Evolutionary conservation across 2,797 vertebrate genomes (phyloP).

Genomic region (Bradypus variegatus): DNA sequence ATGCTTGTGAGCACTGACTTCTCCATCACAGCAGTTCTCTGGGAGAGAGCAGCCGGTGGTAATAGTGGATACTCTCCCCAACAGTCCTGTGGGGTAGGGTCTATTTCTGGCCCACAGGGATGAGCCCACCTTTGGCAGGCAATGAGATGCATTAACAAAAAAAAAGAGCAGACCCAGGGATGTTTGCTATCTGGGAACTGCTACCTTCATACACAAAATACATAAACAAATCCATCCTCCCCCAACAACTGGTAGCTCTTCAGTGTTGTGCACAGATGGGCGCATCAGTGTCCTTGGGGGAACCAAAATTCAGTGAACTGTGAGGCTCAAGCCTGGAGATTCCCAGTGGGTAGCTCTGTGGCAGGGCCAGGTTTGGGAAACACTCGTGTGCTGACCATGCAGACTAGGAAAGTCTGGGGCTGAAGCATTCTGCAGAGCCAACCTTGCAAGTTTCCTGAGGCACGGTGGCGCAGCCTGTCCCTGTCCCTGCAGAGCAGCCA

Average conservation of each 20-base stretch:
- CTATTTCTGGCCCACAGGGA: background rate
- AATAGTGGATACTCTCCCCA: background rate
- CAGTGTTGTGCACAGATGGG: background rate
- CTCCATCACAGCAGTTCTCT: background rate
- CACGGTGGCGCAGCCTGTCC: background rate
- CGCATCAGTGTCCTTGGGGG: background rate
- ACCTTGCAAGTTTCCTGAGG: background rate
- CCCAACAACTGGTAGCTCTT: background rate
- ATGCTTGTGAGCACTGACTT: too few relatives aligned
- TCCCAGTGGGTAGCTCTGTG: rapidly evolving
- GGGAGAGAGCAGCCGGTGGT: background rate
- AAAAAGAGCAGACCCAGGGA: background rate
- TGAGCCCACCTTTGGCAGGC: background rate
- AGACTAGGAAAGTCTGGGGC: background rate
- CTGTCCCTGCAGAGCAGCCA: background rate
- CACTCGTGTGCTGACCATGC: background rate
- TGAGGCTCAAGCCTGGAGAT: background rate
- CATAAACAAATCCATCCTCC: background rate
- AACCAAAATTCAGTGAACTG: background rate
- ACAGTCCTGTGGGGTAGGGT: background rate
- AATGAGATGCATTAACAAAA: too few relatives aligned
- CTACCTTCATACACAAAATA: background rate
- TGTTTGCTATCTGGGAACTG: background rate
- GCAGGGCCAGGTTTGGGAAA: background rate
- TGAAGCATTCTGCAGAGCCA: background rate